Evolutionary conservation across 2,888 invertebrate genomes (phyloP), one percentile per base, ranked within the genome.

Genomic region (Portevinia maculata): DNA sequence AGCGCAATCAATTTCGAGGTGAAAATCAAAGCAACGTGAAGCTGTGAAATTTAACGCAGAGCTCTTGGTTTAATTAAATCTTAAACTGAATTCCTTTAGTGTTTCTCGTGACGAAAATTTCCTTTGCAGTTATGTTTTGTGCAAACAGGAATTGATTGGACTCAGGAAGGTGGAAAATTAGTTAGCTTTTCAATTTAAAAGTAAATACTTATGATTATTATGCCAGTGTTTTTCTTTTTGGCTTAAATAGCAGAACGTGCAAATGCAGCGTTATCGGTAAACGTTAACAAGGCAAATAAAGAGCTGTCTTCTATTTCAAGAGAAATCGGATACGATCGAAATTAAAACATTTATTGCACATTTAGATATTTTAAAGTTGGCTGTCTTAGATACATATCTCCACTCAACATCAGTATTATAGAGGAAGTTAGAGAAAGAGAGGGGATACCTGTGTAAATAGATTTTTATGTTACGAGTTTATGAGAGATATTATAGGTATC

Each of bases 41-140:
- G 52, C 59, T 73, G 65, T 67, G 19, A 65, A 65, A 41, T 65
- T 53, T 28, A 74, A 53, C 50, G 46, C 13, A n/a, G 11, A 41
- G 17, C 21, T 34, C 8, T 11, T 21, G 28, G 32, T 74, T 79
- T 60, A 79, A 79, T 79, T 79, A 74, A 76, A 74, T 67, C 48
- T 78, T 71, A 19, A 46, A 69, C 53, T 70, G 28, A 52, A 60
- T 64, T 64, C 59, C 28, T 13, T 19, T 76, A 37, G 30, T 64
- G 5, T 34, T 21, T 2, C 4, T 13, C 21, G n/a, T 11, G 41
- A 44, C 44, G 30, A 19, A 11, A n/a, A n/a, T 1, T 8, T 37
- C 7, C 41, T 28, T 34, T 39, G 13, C 17, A 39, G 17, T 65
- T 30, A 44, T n/a, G n/a, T n/a, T 24, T 39, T 52, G 17, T 17